These are phyloP conservation scores for Sylvilagus bachmani DNA, from an alignment of 2,113 vertebrate species.

Conservation along the genomic window DNA sequence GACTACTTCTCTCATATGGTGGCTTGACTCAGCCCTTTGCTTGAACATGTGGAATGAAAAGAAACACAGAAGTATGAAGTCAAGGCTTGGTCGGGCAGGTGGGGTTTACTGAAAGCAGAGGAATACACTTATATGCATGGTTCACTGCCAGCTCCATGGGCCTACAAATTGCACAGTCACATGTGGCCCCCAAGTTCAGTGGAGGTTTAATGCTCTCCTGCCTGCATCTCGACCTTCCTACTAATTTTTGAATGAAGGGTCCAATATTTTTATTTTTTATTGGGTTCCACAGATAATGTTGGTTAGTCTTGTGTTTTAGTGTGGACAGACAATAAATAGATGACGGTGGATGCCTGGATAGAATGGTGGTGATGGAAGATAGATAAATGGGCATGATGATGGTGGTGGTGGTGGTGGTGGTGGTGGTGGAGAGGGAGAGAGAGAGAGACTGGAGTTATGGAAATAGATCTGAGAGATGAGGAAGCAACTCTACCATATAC, in stretches of 20 bases:
- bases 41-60: not conserved
- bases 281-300: not conserved
- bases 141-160: not conserved
- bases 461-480: not conserved
- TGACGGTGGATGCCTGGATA: no score
- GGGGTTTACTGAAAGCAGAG: not conserved
- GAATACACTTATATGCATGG: not conserved
- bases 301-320: not conserved
- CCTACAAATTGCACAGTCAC: no score
- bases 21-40: not conserved
- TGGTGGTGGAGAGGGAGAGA: no score
- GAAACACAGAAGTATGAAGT: no score
- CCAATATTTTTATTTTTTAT: not conserved
- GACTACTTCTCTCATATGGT: not conserved
- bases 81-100: not conserved
- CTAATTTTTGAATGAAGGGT: not conserved
- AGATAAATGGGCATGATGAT: no score
- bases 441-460: not conserved
- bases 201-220: not conserved
- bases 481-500: not conserved
- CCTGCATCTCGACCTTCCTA: not conserved
- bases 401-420: no score
- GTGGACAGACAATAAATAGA: not conserved
- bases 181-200: fast-evolving
- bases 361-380: not conserved